Percentiles rank a stretch among this genome's conserved stretches.
phyloP scores from a whole-genome alignment of 2,113 vertebrate genomes.

The Psilopsiagon aymara region DNA sequence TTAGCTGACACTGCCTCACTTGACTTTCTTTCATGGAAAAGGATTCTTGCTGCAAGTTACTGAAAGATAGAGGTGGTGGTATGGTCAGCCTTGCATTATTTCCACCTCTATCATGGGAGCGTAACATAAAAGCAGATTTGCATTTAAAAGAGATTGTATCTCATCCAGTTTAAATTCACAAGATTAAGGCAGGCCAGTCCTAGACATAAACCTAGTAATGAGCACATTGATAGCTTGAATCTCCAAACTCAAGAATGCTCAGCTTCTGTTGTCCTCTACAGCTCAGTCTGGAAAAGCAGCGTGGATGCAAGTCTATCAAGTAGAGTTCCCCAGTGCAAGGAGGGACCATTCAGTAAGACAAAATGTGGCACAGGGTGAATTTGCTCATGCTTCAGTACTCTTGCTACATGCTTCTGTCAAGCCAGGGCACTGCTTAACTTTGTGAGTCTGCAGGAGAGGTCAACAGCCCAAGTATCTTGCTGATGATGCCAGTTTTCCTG shows the following conservation, averaged over 20 bases:
- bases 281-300: not conserved
- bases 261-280: not conserved
- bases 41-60: rapidly evolving
- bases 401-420: not conserved
- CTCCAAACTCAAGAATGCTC: not conserved
- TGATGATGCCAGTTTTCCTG: not conserved
- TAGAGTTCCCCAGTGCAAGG: too few relatives aligned
- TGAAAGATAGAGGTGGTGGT: not conserved
- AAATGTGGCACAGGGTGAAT: too few relatives aligned
- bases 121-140: rapidly evolving
- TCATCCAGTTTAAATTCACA: not conserved
- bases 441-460: not conserved
- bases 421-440: not conserved
- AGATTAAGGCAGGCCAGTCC: not conserved
- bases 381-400: not conserved
- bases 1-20: not conserved
- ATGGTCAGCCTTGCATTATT: not conserved
- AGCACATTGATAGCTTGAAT: rapidly evolving
- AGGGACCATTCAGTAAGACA: not conserved
- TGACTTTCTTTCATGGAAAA: not conserved
- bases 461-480: not conserved
- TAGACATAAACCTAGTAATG: not conserved
- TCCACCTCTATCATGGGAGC: rapidly evolving
- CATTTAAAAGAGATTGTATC: not conserved
- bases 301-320: not conserved